These are phyloP conservation scores for Chlorops oryzae DNA, from an alignment of 1,140 invertebrate genomes.

Conservation along the genomic window DNA sequence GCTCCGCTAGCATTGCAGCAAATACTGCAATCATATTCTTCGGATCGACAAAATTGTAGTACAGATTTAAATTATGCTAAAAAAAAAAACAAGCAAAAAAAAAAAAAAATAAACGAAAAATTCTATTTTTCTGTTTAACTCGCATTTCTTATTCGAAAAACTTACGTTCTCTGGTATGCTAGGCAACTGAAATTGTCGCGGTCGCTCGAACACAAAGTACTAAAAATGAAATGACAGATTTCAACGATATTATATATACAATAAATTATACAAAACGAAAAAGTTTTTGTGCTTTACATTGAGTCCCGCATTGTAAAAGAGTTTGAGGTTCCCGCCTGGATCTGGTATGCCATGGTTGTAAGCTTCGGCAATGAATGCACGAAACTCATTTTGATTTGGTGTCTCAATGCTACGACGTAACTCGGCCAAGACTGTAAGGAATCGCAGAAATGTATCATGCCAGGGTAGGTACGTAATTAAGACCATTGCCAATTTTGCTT, in stretches of 20 bases:
- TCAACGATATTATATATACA: neutral
- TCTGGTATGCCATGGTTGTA: slow-evolving; percentile 59
- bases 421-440: slow-evolving; percentile 46
- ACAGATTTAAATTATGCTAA: slow-evolving; percentile 91
- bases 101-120: too few species aligned
- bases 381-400: slow-evolving; percentile 32
- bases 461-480: slow-evolving; percentile 83
- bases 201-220: slow-evolving; percentile 71
- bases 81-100: slow-evolving; percentile 50
- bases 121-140: too few species aligned
- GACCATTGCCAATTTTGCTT: slow-evolving; percentile 69
- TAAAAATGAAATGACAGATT: slow-evolving; percentile 48
- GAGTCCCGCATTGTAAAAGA: slow-evolving; percentile 54
- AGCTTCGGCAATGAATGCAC: slow-evolving; percentile 60
- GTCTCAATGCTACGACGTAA: slow-evolving; percentile 29
- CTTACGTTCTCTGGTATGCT: slow-evolving; percentile 94
- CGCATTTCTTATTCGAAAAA: slow-evolving; percentile 32
- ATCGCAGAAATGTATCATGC: slow-evolving; percentile 94
- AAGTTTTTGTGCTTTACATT: slow-evolving; percentile 48
- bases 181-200: slow-evolving; percentile 73
- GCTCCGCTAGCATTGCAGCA: slow-evolving; percentile 88
- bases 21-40: slow-evolving; percentile 92
- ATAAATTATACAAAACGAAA: too few species aligned
- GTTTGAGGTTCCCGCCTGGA: slow-evolving; percentile 52
- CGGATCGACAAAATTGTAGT: slow-evolving; percentile 87